Percentiles rank a stretch among this genome's conserved stretches.
Conservation (phyloP, 2,888 invertebrate genomes). For the Drosophila differens region DNA sequence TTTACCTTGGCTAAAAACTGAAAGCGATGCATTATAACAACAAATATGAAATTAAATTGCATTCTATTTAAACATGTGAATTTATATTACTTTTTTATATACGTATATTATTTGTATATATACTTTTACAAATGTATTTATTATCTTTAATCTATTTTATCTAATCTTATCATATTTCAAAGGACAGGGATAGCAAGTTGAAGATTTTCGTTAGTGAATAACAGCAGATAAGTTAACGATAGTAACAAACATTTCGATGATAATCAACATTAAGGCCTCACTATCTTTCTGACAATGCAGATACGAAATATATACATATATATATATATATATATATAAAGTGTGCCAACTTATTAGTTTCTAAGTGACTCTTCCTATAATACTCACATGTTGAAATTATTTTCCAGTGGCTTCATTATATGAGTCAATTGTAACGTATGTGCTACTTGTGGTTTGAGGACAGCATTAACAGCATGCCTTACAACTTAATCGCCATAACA, state of each 20-base stretch:
- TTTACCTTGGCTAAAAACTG: not conserved
- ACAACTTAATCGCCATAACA: slow-evolving; percentile 56
- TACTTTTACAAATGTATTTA: not conserved
- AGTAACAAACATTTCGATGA: not conserved
- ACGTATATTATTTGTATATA: not conserved
- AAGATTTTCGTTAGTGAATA: not conserved
- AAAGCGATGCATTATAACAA: not conserved
- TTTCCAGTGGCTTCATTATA: not conserved
- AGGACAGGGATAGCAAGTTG: not conserved
- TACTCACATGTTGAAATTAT: not conserved
- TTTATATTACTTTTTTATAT: not conserved
- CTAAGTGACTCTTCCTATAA: not conserved
- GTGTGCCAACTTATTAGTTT: not conserved
- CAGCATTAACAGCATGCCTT: not conserved
- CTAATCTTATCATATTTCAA: not conserved
- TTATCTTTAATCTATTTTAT: not conserved
- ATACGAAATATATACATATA: not conserved
- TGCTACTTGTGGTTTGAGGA: not conserved
- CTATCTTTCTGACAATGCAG: not conserved
- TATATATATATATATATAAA: not conserved
- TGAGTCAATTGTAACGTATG: not conserved
- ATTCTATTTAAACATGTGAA: not conserved
- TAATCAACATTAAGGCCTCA: not conserved
- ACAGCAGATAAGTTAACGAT: not conserved
- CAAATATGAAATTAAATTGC: not conserved